Evolutionary conservation across 2,113 vertebrate species (phyloP).

Genomic region (Sarotherodon lohbergeri): DNA sequence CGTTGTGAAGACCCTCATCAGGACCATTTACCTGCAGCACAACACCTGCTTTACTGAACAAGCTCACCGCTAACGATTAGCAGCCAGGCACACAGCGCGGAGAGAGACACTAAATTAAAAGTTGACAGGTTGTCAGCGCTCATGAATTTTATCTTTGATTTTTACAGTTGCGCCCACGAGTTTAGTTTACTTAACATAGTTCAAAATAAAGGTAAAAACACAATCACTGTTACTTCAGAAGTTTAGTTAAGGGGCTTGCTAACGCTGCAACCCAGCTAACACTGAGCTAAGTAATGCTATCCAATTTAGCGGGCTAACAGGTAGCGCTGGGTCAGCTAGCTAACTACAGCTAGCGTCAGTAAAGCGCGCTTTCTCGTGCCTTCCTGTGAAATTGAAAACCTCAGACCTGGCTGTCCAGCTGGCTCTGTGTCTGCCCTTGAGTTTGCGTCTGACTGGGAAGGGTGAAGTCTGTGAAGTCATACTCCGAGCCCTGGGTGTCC

Average conservation of each 20-base stretch:
- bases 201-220: background rate
- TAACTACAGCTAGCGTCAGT: constrained; percentile 18
- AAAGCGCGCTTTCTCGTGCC: background rate
- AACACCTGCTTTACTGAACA: constrained; percentile 7
- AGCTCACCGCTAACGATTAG: constrained; percentile 6
- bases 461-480: constrained; percentile 95
- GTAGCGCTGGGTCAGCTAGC: background rate
- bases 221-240: background rate
- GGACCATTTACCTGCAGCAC: constrained; percentile 85
- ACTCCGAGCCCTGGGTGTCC: constrained; percentile 94
- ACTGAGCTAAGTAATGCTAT: constrained; percentile 9
- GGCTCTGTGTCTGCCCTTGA: constrained; percentile 78
- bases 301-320: constrained; percentile 35
- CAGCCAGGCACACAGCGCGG: background rate
- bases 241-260: background rate
- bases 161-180: background rate
- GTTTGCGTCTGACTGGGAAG: constrained; percentile 93
- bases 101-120: background rate
- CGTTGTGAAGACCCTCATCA: constrained; percentile 89
- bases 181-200: background rate
- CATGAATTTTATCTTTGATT: background rate
- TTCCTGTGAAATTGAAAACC: background rate
- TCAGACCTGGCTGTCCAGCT: constrained; percentile 76
- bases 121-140: background rate
- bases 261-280: constrained; percentile 2